Evolutionary conservation across 2,888 invertebrate genomes (phyloP).

Genomic region (Azorinus chamasolen): DNA sequence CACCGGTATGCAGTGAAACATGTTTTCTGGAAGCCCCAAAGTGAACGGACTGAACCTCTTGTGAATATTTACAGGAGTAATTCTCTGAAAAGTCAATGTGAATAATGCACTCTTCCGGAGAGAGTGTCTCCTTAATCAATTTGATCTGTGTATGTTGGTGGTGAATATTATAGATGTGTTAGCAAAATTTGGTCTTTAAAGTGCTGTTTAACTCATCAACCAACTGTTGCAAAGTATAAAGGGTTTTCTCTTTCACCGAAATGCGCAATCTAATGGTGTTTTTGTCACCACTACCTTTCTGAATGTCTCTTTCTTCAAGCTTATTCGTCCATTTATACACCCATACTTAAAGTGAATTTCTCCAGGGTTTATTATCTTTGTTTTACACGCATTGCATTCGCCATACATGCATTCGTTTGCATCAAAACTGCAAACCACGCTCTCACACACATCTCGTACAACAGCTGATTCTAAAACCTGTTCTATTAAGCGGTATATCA

Average conservation of each 20-base stretch:
- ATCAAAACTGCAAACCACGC: slow-evolving; percentile 4
- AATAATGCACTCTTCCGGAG: neutral
- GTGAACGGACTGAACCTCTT: slow-evolving; percentile 58
- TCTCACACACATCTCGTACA: neutral
- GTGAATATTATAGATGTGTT: slow-evolving; percentile 13
- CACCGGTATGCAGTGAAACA: slow-evolving; percentile 57
- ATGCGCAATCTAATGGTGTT: neutral
- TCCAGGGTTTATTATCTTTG: neutral
- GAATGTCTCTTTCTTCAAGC: slow-evolving; percentile 1
- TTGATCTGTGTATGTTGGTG: neutral
- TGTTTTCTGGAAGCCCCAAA: slow-evolving; percentile 55
- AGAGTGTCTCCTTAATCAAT: neutral
- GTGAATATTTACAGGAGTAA: slow-evolving; percentile 38
- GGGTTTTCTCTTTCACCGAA: slow-evolving; percentile 8
- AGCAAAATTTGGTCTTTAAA: neutral
- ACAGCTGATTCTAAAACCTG: neutral
- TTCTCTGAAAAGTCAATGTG: slow-evolving; percentile 49
- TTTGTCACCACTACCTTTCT: neutral
- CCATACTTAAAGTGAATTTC: slow-evolving; percentile 1
- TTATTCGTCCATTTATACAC: slow-evolving; percentile 7
- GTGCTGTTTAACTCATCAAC: slow-evolving; percentile 1
- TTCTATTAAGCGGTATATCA: slow-evolving; percentile 14
- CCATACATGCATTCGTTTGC: slow-evolving; percentile 30
- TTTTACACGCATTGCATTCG: slow-evolving; percentile 8
- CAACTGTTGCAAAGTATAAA: slow-evolving; percentile 8